Conservation (phyloP, 2,113 vertebrate species). For the Mesocricetus auratus region DNA sequence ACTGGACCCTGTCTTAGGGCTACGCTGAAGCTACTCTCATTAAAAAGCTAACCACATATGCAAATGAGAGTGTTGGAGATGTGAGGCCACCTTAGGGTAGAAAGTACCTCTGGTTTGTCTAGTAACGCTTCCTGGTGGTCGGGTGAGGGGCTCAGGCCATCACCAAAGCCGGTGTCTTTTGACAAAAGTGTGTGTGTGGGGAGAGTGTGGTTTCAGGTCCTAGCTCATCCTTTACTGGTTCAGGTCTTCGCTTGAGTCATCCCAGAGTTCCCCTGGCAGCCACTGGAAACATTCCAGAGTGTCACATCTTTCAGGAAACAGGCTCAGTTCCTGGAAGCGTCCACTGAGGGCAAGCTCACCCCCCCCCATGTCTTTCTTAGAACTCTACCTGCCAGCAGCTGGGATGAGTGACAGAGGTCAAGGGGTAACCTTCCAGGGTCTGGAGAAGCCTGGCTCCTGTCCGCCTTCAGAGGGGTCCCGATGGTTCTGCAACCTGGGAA, state of each 20-base stretch:
- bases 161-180: background rate
- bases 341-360: background rate
- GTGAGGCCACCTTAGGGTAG: background rate
- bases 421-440: background rate
- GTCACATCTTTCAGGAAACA: constrained; percentile 54
- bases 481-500: background rate
- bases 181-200: background rate
- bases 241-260: constrained; percentile 68
- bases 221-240: constrained; percentile 38
- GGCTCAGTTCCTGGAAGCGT: constrained; percentile 68
- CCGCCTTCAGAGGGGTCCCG: background rate
- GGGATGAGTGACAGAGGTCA: background rate
- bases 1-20: background rate
- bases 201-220: constrained; percentile 54
- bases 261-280: constrained; percentile 65
- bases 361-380: constrained; percentile 52
- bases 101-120: constrained; percentile 22
- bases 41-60: constrained; percentile 43
- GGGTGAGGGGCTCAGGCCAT: background rate
- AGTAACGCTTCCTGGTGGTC: background rate
- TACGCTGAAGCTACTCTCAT: background rate
- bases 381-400: constrained; percentile 19
- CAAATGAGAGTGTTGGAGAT: constrained; percentile 5
- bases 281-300: constrained; percentile 43
- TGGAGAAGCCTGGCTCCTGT: background rate